A percentile compares a stretch with the other conserved stretches of the same genome.
Evolutionary conservation across 2,113 vertebrate genomes (phyloP).

Genomic region (Rhinoptilus africanus): DNA sequence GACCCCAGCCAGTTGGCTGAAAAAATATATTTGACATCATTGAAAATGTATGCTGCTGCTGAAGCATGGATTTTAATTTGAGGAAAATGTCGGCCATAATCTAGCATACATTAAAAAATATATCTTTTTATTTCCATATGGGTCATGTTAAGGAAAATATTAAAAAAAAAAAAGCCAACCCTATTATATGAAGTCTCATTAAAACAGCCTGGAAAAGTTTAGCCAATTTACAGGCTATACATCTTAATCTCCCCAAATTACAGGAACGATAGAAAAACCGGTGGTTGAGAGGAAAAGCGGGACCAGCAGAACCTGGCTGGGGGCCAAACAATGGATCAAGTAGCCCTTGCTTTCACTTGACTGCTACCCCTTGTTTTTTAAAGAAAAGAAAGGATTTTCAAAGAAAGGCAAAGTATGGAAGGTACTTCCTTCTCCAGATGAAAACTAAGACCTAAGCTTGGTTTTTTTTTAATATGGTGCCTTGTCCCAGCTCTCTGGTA

Average conservation of each 20-base stretch:
- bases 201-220: slow-evolving; percentile 79
- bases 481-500: not conserved
- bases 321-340: slow-evolving; percentile 68
- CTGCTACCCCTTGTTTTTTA: slow-evolving; percentile 71
- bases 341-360: slow-evolving; percentile 59
- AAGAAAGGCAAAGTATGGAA: not conserved
- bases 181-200: slow-evolving; percentile 76
- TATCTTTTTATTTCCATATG: slow-evolving; percentile 77
- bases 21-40: slow-evolving; percentile 55
- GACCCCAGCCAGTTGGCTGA: slow-evolving; percentile 45
- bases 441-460: not conserved
- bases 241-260: slow-evolving; percentile 76
- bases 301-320: slow-evolving; percentile 68
- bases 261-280: slow-evolving; percentile 52
- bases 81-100: slow-evolving; percentile 62
- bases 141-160: slow-evolving; percentile 74
- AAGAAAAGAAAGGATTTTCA: slow-evolving; percentile 43
- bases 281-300: slow-evolving; percentile 41
- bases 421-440: not conserved
- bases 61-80: slow-evolving; percentile 70
- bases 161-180: slow-evolving; percentile 63
- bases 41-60: slow-evolving; percentile 58
- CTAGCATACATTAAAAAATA: slow-evolving; percentile 67
- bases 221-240: slow-evolving; percentile 79
- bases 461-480: not conserved